Evolutionary conservation across 2,797 vertebrate genomes (phyloP).

Genomic region (Anas flavirostris): DNA sequence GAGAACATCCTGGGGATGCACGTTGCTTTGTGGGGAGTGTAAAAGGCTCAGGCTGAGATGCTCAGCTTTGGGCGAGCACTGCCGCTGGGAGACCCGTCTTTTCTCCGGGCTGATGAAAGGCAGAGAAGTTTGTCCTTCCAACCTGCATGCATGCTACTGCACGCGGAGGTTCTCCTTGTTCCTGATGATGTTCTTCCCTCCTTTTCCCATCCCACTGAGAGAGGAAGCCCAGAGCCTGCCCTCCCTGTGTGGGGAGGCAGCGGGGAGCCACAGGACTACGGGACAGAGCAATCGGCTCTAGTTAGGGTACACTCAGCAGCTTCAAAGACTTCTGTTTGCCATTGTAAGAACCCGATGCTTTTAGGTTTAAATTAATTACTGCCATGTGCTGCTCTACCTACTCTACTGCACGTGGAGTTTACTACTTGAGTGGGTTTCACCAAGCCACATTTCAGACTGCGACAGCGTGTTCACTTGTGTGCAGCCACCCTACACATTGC

Average conservation of each 20-base stretch:
- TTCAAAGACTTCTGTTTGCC: background rate
- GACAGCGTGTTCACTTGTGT: background rate
- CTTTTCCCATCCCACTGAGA: background rate
- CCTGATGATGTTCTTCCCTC: fast-evolving
- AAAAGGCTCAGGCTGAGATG: background rate
- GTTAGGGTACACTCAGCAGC: background rate
- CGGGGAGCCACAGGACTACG: fast-evolving
- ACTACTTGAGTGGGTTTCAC: background rate
- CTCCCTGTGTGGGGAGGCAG: too few relatives aligned
- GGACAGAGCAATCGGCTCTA: fast-evolving
- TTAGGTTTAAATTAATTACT: background rate
- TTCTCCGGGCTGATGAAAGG: background rate
- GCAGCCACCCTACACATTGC: background rate
- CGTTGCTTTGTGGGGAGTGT: fast-evolving
- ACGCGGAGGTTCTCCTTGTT: background rate
- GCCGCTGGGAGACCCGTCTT: background rate
- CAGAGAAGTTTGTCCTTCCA: background rate
- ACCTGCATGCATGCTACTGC: fast-evolving
- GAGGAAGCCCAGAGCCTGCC: background rate
- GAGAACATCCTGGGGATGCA: fast-evolving
- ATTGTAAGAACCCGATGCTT: background rate
- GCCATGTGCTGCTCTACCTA: background rate
- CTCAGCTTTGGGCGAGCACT: background rate
- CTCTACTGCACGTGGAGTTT: fast-evolving
- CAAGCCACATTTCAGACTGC: background rate